Percentiles rank a stretch among this genome's conserved stretches.
Evolutionary conservation across 2,888 invertebrate genomes (phyloP).

Genomic region (Rotaria sp.): DNA sequence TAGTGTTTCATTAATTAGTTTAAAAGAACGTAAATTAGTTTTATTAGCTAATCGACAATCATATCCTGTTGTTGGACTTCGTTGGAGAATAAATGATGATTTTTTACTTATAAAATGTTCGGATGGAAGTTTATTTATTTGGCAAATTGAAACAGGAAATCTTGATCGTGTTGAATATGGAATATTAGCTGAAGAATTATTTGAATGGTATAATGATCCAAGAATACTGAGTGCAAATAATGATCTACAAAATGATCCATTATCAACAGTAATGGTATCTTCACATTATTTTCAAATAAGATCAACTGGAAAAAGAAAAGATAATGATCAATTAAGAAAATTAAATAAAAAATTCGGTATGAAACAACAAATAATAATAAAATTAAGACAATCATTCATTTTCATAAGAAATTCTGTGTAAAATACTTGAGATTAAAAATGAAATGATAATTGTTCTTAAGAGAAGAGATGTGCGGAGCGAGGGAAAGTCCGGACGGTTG

Average conservation of each 20-base stretch:
- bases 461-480: too few species aligned
- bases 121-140: conserved; percentile 94
- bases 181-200: conserved; percentile 86
- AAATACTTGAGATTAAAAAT: too few species aligned
- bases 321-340: conserved; percentile 21
- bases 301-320: conserved; percentile 48
- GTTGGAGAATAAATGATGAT: conserved; percentile 92
- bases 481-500: too few species aligned
- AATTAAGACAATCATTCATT: too few species aligned
- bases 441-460: too few species aligned
- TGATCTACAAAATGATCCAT: conserved; percentile 46
- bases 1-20: conserved; percentile 83
- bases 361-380: too few species aligned
- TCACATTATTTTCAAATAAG: conserved; percentile 47
- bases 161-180: conserved; percentile 89
- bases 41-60: conserved; percentile 85
- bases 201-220: conserved; percentile 84
- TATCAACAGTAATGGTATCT: conserved; percentile 50
- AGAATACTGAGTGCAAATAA: conserved; percentile 43
- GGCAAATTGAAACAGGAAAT: conserved; percentile 99
- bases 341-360: background rate
- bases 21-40: conserved; percentile 85
- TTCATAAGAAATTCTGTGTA: too few species aligned
- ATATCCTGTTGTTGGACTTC: conserved; percentile 87
- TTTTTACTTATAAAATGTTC: conserved; percentile 93